These are phyloP conservation scores for Sipha maydis DNA, from an alignment of 2,888 invertebrate genomes.

Conservation along the genomic window DNA sequence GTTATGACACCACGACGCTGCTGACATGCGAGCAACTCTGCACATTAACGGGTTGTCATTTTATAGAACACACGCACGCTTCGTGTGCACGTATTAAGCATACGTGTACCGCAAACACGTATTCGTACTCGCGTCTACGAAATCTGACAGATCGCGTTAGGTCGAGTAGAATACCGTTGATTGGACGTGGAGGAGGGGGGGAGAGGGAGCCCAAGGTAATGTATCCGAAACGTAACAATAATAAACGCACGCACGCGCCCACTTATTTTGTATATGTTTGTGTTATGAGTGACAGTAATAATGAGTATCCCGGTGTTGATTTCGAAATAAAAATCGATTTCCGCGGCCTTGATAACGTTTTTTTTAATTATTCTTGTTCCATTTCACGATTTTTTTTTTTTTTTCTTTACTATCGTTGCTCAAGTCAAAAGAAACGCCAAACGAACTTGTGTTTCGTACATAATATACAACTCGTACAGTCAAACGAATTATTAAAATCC, in stretches of 20 bases:
- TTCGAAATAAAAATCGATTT: conserved; percentile 8
- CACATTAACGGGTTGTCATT: conserved; percentile 37
- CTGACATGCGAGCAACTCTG: background rate
- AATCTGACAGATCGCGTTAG: too few relatives aligned
- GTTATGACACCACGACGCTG: conserved; percentile 9
- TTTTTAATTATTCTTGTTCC: background rate
- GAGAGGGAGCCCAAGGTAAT: too few relatives aligned
- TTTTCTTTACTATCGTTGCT: background rate
- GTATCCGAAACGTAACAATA: too few relatives aligned
- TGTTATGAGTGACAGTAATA: conserved; percentile 7
- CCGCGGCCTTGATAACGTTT: background rate
- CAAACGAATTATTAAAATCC: background rate
- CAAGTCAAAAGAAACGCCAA: background rate
- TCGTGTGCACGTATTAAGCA: background rate
- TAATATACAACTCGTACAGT: background rate
- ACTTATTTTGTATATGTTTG: background rate
- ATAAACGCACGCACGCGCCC: background rate
- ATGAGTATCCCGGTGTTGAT: background rate
- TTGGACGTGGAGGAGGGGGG: too few relatives aligned
- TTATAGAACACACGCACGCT: conserved; percentile 22
- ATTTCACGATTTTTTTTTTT: background rate
- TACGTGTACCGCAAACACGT: too few relatives aligned
- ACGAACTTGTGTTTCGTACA: background rate
- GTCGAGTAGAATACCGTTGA: too few relatives aligned
- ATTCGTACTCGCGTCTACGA: too few relatives aligned